A percentile compares a stretch with the other conserved stretches of the same genome.
Conservation (phyloP, 2,888 invertebrate species). For the Lucinisca nassula region DNA sequence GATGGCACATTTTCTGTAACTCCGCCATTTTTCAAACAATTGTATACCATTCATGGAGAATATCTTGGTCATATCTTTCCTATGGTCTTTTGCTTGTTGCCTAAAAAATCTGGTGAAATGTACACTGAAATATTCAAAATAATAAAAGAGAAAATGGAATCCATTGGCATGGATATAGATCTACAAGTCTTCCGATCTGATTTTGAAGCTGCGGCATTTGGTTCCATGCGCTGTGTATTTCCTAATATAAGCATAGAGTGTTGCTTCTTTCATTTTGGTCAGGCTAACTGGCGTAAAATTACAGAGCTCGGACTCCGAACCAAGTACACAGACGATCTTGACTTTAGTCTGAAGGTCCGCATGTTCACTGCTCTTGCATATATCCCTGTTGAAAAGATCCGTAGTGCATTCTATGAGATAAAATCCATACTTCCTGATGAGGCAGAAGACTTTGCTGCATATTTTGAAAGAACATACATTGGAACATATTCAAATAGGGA, state of each 20-base stretch:
- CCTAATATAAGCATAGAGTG: neutral
- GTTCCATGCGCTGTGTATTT: neutral
- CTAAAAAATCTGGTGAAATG: neutral
- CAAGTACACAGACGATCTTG: neutral
- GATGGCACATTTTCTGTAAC: slow-evolving; percentile 5
- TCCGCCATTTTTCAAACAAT: neutral
- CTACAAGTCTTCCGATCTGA: no score
- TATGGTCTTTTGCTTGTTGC: neutral
- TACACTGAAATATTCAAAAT: neutral
- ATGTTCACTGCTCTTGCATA: slow-evolving; percentile 1
- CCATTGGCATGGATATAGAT: neutral
- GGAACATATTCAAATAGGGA: no score
- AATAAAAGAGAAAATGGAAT: neutral
- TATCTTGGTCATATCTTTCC: neutral
- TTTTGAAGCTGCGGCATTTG: no score
- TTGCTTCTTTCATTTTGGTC: no score
- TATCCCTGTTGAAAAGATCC: neutral
- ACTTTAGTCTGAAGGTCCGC: neutral
- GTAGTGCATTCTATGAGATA: neutral
- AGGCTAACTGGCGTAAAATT: neutral
- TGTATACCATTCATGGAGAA: slow-evolving; percentile 5
- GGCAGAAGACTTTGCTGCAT: neutral
- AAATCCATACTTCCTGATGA: neutral
- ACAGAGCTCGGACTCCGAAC: neutral
- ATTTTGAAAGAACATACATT: neutral